Evolutionary conservation across 2,797 vertebrate genomes (phyloP).

Genomic region (Anabas testudineus): DNA sequence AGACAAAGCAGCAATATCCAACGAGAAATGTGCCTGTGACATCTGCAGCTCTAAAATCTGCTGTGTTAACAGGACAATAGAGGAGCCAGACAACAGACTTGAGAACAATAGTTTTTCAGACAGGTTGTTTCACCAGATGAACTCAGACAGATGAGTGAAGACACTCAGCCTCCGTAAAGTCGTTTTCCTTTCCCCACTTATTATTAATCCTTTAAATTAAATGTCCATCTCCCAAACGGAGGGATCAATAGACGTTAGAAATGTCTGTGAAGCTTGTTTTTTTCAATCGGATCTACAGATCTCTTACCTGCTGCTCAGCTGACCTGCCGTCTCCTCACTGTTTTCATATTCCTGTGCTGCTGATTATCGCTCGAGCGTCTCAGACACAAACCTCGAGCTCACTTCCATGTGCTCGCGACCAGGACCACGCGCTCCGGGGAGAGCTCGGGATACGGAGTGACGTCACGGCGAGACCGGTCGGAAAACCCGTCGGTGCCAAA

Average conservation of each 20-base stretch:
- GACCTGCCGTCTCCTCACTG: background rate
- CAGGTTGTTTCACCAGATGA: constrained; percentile 24
- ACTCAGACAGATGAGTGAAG: constrained; percentile 4
- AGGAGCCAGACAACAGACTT: constrained; percentile 51
- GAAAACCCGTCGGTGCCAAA: constrained; percentile 28
- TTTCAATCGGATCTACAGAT: background rate
- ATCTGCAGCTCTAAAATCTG: constrained; percentile 34
- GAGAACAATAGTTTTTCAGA: constrained; percentile 62
- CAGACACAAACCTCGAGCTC: constrained; percentile 77
- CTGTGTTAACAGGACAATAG: constrained; percentile 55
- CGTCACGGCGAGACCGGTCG: constrained; percentile 75
- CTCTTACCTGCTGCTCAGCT: constrained; percentile 55
- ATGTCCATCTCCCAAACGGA: constrained; percentile 7
- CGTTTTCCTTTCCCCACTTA: background rate
- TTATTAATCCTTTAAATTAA: background rate
- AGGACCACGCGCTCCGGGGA: constrained; percentile 78
- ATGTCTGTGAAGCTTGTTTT: too few relatives aligned
- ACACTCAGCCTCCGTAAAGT: constrained; percentile 8
- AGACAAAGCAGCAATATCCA: constrained; percentile 30
- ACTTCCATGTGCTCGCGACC: constrained; percentile 85
- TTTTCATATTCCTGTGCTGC: constrained; percentile 64
- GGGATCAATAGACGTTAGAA: constrained; percentile 26
- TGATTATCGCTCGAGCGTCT: constrained; percentile 64
- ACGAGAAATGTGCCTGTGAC: constrained; percentile 24
- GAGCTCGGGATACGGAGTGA: constrained; percentile 78